Percentiles rank a stretch among this genome's conserved stretches.
Evolutionary conservation across 1,140 invertebrate genomes (phyloP).

Genomic region (fruit fly (Drosophila melanogaster)): Release_6_plus_ISO1_MT NT_033777.3:11002501-11003000

Average conservation of each 20-base stretch:
- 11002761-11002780: neutral
- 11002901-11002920: conserved; percentile 40
- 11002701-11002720: neutral
- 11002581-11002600: conserved; percentile 67
- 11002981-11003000: conserved; percentile 65
- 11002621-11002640: conserved; percentile 6
- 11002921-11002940: conserved; percentile 23
- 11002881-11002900: conserved; percentile 26
- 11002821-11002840: too few relatives aligned
- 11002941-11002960: conserved; percentile 31
- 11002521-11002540: neutral
- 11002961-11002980: conserved; percentile 74
- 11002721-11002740: too few relatives aligned
- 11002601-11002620: conserved; percentile 49
- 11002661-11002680: neutral
- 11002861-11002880: conserved; percentile 8
- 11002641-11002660: conserved; percentile 1
- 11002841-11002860: neutral
- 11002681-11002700: neutral
- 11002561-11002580: conserved; percentile 62
- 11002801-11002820: neutral
- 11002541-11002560: conserved; percentile 14
- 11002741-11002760: too few relatives aligned
- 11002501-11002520: conserved; percentile 1
- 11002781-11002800: neutral